These are phyloP conservation scores for Eubasilissa splendida DNA, from an alignment of 2,888 invertebrate species.

Conservation along the genomic window DNA sequence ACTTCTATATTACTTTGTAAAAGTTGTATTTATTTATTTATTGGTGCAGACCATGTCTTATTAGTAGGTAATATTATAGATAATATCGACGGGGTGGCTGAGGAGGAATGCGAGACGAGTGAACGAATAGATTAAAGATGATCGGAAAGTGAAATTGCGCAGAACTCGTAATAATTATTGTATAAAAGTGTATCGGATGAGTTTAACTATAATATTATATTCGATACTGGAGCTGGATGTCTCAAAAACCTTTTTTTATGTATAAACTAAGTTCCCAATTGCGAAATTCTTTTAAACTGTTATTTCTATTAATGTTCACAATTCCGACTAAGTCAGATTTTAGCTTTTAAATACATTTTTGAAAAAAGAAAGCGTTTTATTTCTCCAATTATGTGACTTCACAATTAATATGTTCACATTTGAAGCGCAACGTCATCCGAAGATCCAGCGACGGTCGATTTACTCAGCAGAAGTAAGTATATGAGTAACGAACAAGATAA, in stretches of 20 bases:
- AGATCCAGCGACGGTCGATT: no score
- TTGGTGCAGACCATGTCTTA: neutral
- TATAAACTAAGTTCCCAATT: conserved; percentile 32
- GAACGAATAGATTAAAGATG: neutral
- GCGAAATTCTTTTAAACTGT: neutral
- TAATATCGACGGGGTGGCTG: neutral
- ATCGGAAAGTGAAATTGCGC: neutral
- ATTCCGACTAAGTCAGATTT: conserved; percentile 37
- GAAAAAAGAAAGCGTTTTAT: conserved; percentile 25
- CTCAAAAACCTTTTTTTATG: conserved; percentile 40
- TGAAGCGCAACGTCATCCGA: no score
- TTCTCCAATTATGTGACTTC: neutral
- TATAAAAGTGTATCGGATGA: neutral
- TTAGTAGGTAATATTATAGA: neutral
- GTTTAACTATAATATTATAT: neutral
- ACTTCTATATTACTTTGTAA: neutral
- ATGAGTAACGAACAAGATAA: no score
- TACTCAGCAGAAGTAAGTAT: no score
- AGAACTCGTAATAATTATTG: neutral
- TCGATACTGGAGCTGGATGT: conserved; percentile 25
- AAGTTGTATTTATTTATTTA: conserved; percentile 28
- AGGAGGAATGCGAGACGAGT: neutral
- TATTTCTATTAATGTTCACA: conserved; percentile 14
- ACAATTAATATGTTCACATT: no score
- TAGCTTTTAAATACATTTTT: conserved; percentile 44